These are phyloP conservation scores for Rhopalosiphum padi DNA, from an alignment of 1,140 invertebrate genomes.

Conservation along the genomic window DNA sequence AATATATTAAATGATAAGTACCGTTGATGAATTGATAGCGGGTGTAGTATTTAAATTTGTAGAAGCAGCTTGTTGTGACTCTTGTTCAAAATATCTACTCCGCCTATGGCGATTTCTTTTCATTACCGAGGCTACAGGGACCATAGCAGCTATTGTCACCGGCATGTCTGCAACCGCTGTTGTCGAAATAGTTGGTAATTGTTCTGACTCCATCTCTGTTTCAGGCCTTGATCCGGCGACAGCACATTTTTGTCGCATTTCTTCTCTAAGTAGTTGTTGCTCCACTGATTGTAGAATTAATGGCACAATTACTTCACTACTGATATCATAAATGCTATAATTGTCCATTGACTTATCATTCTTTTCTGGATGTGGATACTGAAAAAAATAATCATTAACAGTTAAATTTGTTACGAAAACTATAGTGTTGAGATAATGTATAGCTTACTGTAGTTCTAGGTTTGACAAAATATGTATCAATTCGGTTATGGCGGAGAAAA, in stretches of 20 bases:
- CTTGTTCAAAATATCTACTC: conserved; percentile 43
- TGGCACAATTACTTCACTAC: background rate
- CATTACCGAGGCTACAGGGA: background rate
- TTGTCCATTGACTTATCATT: background rate
- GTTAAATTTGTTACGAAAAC: background rate
- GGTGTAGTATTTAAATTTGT: background rate
- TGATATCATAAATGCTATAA: background rate
- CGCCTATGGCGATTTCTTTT: conserved; percentile 29
- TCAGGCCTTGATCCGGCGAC: background rate
- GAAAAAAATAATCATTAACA: background rate
- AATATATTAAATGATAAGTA: background rate
- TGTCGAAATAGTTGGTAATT: background rate
- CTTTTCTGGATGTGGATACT: background rate
- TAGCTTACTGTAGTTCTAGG: background rate
- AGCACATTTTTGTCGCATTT: background rate
- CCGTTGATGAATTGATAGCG: background rate
- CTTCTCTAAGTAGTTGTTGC: background rate
- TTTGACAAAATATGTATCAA: conserved; percentile 25
- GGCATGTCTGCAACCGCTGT: background rate
- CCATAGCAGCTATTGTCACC: background rate
- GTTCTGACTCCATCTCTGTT: background rate
- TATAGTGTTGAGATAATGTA: background rate
- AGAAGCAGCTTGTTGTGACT: background rate
- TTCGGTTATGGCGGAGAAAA: background rate
- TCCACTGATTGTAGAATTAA: background rate